Evolutionary conservation across 2,113 vertebrate genomes (phyloP).

Genomic region (Jaculus jaculus): DNA sequence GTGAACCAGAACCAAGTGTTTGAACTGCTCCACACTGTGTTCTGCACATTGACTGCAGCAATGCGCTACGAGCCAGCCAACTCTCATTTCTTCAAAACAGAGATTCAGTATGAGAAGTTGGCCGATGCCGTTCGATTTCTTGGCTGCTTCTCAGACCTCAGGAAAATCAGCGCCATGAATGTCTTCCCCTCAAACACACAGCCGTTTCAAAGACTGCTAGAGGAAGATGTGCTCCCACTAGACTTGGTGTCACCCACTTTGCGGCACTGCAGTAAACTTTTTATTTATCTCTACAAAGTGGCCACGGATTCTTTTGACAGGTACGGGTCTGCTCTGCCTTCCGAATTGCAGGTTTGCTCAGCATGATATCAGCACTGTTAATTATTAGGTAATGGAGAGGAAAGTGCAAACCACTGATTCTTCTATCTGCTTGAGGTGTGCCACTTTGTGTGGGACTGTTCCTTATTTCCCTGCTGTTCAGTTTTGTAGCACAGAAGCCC

Average conservation of each 20-base stretch:
- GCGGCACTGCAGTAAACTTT: constrained; percentile 97
- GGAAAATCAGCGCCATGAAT: constrained; percentile 91
- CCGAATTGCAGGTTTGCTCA: not conserved
- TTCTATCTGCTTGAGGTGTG: constrained; percentile 92
- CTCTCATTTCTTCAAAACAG: constrained; percentile 97
- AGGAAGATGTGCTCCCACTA: constrained; percentile 89
- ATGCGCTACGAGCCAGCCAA: constrained; percentile 99
- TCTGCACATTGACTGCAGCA: constrained; percentile 96
- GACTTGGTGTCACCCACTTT: constrained; percentile 94
- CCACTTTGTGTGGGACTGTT: constrained; percentile 81
- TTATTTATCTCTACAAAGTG: constrained; percentile 98
- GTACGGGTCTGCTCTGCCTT: constrained; percentile 80
- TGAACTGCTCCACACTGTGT: constrained; percentile 95
- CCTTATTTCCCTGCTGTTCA: not conserved
- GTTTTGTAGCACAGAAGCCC: not conserved
- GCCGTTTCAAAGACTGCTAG: constrained; percentile 95
- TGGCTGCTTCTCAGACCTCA: constrained; percentile 96
- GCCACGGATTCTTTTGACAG: constrained; percentile 99
- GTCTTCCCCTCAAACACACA: constrained; percentile 95
- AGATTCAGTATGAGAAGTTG: constrained; percentile 99
- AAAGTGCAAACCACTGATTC: constrained; percentile 85
- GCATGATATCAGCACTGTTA: not conserved
- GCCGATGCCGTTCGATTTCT: constrained; percentile 96
- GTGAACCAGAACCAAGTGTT: constrained; percentile 97
- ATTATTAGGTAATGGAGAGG: not conserved